Base-by-base conservation (phyloP, 1,140 invertebrate species). In the Penaeus indicus region DNA sequence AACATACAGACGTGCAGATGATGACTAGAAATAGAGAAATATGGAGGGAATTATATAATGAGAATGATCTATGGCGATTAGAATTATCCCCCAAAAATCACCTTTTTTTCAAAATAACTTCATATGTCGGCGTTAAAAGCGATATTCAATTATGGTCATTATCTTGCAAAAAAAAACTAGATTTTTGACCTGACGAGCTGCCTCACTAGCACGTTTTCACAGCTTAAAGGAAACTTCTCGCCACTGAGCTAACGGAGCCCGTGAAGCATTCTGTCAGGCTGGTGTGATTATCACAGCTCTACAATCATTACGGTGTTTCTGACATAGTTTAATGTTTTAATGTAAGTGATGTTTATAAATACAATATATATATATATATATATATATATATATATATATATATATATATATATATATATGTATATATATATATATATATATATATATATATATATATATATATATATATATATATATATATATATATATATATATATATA, bases 371-470 rank as follows among this genome's bases (percentile, higher is more conserved):
- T 67, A 67, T 67, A 11, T 67, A 22, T 13, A 67, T 0, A 67
- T 13, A 25, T 13, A 25, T 13, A 13, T 13, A 67, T 13, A 67
- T 13, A 67, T 67, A 42, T 42, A 42, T 42, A 42, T 42, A 8
- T 42, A 42, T 42, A 8, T 42, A 8, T 32, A 32, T 32, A 32
- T 32, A 32, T 32, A 32, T 32, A 32, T 32, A 32, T 32, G 2
- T 32, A 32, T 32, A 2, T 32, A n/a, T 67, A 67, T 67, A 67
- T 67, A 67, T 67, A 67, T n/a, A 32, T 32, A 32, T 32, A 32
- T 67, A 67, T 67, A 21, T 67, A n/a, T 67, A 67, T 67, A n/a
- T 67, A 67, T 67, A 67, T 67, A 67, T 67, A 67, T n/a, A 32
- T 32, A 32, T 32, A 32, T 67, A 67, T 67, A 21, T 67, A n/a